phyloP scores from a whole-genome alignment of 2,888 invertebrate species.

The Sinhomidia bicolor region DNA sequence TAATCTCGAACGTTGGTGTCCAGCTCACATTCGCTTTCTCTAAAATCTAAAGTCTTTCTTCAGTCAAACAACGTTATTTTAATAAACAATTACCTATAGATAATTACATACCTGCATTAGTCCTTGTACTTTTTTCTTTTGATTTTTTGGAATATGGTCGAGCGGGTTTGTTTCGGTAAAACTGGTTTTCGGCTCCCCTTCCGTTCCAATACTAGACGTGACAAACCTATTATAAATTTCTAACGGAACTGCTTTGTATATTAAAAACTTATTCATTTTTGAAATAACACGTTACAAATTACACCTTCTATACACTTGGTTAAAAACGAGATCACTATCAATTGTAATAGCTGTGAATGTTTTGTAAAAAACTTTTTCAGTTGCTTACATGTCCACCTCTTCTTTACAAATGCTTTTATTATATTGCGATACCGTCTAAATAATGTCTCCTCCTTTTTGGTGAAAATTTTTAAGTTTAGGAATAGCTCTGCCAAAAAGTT shows the following conservation, averaged over 20 bases:
- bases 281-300: not conserved
- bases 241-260: not conserved
- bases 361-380: not conserved
- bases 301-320: not conserved
- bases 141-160: too few relatives aligned
- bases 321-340: not conserved
- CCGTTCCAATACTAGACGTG: not conserved
- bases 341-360: not conserved
- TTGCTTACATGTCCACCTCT: not conserved
- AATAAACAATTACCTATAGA: too few relatives aligned
- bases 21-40: too few relatives aligned
- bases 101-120: too few relatives aligned
- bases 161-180: not conserved
- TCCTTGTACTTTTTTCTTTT: too few relatives aligned
- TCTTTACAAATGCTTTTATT: not conserved
- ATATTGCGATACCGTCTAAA: not conserved
- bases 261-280: not conserved
- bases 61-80: too few relatives aligned
- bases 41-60: too few relatives aligned
- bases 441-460: not conserved
- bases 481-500: not conserved
- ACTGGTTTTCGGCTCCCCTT: not conserved
- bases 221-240: not conserved
- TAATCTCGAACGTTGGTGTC: too few relatives aligned
- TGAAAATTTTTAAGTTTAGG: not conserved